These are phyloP conservation scores for Drosophila paulistorum DNA, from an alignment of 1,140 invertebrate genomes.

Conservation along the genomic window DNA sequence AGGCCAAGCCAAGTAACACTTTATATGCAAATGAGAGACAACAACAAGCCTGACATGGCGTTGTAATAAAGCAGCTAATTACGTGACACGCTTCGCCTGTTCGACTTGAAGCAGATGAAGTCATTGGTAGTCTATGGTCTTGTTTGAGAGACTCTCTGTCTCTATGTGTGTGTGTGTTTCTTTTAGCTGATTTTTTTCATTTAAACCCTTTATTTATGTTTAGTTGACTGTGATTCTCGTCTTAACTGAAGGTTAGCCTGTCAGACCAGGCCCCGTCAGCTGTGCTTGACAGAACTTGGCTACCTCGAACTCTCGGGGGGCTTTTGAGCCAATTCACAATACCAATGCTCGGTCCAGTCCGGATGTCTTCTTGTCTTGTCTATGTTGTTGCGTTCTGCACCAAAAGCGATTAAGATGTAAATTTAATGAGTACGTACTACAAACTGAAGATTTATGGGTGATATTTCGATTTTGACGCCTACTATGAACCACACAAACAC, in stretches of 20 bases:
- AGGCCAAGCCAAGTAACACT: slow-evolving; percentile 36
- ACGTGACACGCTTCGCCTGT: slow-evolving; percentile 74
- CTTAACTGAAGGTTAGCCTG: slow-evolving; percentile 48
- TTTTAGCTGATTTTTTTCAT: slow-evolving; percentile 20
- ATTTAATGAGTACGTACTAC: slow-evolving; percentile 61
- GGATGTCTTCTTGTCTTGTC: slow-evolving; percentile 59
- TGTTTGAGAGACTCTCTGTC: not conserved
- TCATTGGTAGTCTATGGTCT: slow-evolving; percentile 33
- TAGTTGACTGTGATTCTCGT: slow-evolving; percentile 50
- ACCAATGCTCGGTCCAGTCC: slow-evolving; percentile 44
- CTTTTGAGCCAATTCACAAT: slow-evolving; percentile 44
- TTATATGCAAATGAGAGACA: slow-evolving; percentile 67
- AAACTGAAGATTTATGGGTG: slow-evolving; percentile 61
- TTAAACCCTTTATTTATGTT: slow-evolving; percentile 55
- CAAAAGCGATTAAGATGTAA: slow-evolving; percentile 75
- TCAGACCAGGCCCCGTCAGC: slow-evolving; percentile 11
- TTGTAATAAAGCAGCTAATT: slow-evolving; percentile 71
- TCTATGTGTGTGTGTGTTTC: not conserved
- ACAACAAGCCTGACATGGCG: slow-evolving; percentile 23
- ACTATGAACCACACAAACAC: not conserved
- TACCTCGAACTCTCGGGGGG: slow-evolving; percentile 8
- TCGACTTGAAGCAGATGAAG: slow-evolving; percentile 59
- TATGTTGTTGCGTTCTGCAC: slow-evolving; percentile 61
- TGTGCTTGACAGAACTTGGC: slow-evolving; percentile 36
- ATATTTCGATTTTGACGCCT: slow-evolving; percentile 57